Base-by-base conservation (phyloP, 1,140 invertebrate genomes). In the Saxidomus purpurata region DNA sequence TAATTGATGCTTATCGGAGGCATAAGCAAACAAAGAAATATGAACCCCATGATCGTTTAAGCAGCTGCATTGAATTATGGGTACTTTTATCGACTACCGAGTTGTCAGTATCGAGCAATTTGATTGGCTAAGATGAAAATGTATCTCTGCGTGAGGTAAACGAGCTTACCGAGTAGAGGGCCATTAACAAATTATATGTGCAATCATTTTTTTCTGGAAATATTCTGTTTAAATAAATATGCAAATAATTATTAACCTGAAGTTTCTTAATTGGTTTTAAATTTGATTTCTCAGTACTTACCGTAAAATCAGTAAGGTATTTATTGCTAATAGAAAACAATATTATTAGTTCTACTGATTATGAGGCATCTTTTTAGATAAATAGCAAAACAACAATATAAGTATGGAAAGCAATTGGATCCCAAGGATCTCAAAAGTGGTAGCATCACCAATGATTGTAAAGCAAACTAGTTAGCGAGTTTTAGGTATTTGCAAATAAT, bases 11-110 rank as follows among this genome's bases (percentile, higher is more conserved):
- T 67, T 88, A 88, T 88, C 86, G 43, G 52, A 22, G 86, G 40
- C 31, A 71, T 88, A 88, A 79, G 86, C 86, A 88, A 88, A 88
- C 86, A 88, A 88, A 88, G 86, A 88, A 88, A 88, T 88, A 80
- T 55, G 86, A 88, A 81, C 76, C 86, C 61, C 52, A 81, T 81
- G 76, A 88, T 88, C 86, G 76, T 25, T 81, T 15, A 52, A 88
- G 55, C 86, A 88, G 86, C 86, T 88, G 86, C 61, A 69, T 81
- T 80, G 86, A 88, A 88, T 88, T 88, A 88, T 88, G 76, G 86
- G 76, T 69, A 79, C 76, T 88, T 88, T 88, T 88, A 88, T 88
- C 77, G 34, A 71, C 55, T 74, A 40, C 40, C 25, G 77, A 49
- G 76, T 69, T 81, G 77, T 80, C 76, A 80, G 59, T 69, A 71